Conservation (phyloP, 1,140 invertebrate species). For the Brachionus calyciflorus region DNA sequence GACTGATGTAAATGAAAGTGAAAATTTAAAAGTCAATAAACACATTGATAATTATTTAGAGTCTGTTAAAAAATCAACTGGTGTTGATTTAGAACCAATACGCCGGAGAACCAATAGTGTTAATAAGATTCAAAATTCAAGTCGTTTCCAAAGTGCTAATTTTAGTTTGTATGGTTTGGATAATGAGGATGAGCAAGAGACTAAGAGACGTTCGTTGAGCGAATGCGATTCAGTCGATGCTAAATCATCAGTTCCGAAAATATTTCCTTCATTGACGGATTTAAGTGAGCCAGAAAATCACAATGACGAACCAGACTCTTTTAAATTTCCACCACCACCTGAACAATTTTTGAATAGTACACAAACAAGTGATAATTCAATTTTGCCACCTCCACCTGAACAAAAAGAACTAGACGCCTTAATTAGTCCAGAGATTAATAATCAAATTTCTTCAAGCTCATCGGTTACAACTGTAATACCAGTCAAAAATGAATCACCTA, state of each 20-base stretch:
- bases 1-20: too few relatives aligned
- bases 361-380: not conserved
- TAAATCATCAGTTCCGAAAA: not conserved
- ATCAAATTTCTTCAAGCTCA: not conserved
- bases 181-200: conserved; percentile 20
- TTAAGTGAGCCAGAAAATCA: not conserved
- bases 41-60: conserved; percentile 16
- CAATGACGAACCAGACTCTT: not conserved
- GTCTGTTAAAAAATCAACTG: not conserved
- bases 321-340: conserved; percentile 27
- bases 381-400: not conserved
- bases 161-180: conserved; percentile 41
- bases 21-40: not conserved
- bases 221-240: not conserved
- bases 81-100: not conserved
- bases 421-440: not conserved
- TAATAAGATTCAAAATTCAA: not conserved
- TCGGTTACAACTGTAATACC: not conserved
- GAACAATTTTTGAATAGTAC: conserved; percentile 11
- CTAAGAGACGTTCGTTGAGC: not conserved
- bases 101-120: not conserved
- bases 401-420: not conserved
- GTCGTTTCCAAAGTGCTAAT: conserved; percentile 1
- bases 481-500: not conserved
- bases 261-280: not conserved